Evolutionary conservation across 2,888 invertebrate species (phyloP), one percentile per base, ranked within the genome.

Genomic region (Deroplatys truncata): DNA sequence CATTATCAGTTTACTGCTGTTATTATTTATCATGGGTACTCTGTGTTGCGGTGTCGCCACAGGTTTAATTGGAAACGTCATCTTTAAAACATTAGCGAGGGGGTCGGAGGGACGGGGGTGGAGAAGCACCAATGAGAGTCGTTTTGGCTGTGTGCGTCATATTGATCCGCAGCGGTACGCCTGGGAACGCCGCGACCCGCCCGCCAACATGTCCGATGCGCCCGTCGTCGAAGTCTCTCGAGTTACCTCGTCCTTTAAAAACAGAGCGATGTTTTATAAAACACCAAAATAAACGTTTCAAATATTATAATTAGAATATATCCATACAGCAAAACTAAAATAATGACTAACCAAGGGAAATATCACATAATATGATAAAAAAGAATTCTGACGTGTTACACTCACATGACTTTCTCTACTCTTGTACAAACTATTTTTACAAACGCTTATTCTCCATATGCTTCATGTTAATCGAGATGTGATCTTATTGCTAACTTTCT

Each of bases 121-220:
- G 35, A n/a, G 83, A 35, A 35, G 83, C 83, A 87, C 87, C 87
- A 87, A 87, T 87, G 87, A 87, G 29, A 29, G 82, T 87, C 87
- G 56, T 72, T 72, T 43, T 72, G 56, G 56, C 56, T 20, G 56
- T 72, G 56, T 72, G 56, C 56, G 56, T 72, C 56, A 72, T 72
- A 72, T 72, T 72, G 56, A 72, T 72, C 56, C 56, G 7, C 56
- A 72, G 56, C 20, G 56, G 56, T 16, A 72, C 56, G 56, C 56
- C 56, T 72, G 56, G 56, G 20, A 72, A 72, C 56, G 20, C 56
- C 25, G 56, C 56, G 56, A 72, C 56, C 56, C 56, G 56, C 56
- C 56, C 20, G 56, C 56, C 56, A 56, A 56, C 15, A 72, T 72
- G 56, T 72, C 56, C 56, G 56, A 72, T 20, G 56, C 20, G 20